Evolutionary conservation across 2,797 vertebrate genomes (phyloP).

Genomic region (Epinephelus awoara): DNA sequence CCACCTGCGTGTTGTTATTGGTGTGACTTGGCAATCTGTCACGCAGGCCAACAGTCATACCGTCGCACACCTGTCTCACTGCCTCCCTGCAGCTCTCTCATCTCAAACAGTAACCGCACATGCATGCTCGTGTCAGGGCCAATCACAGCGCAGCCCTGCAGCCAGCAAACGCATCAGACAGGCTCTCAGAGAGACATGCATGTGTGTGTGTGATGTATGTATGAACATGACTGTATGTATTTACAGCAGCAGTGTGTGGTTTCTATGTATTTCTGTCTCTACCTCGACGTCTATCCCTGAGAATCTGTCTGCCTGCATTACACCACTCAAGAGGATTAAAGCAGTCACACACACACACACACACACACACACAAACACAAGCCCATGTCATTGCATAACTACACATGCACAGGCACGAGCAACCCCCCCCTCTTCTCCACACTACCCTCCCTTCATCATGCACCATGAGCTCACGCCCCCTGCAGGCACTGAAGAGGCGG

Average conservation of each 20-base stretch:
- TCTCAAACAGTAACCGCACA: conserved; percentile 47
- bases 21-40: conserved; percentile 63
- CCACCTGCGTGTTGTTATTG: conserved; percentile 69
- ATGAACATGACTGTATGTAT: conserved; percentile 7
- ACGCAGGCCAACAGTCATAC: conserved; percentile 53
- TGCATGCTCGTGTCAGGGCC: conserved; percentile 38
- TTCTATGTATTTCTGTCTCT: conserved; percentile 59
- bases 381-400: conserved; percentile 82
- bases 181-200: conserved; percentile 9
- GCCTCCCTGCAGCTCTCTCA: conserved; percentile 56
- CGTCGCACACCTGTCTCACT: conserved; percentile 70
- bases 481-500: conserved; percentile 76
- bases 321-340: conserved; percentile 81
- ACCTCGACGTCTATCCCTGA: conserved; percentile 60
- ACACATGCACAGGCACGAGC: conserved; percentile 82
- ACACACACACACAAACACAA: conserved; percentile 51
- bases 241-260: conserved; percentile 2
- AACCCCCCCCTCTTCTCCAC: conserved; percentile 34
- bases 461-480: conserved; percentile 81
- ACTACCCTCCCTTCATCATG: conserved; percentile 71
- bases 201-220: conserved; percentile 4
- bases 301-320: conserved; percentile 77
- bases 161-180: conserved; percentile 28
- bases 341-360: conserved; percentile 32
- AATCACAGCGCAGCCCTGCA: conserved; percentile 58